A percentile compares a stretch with the other conserved stretches of the same genome.
Evolutionary conservation across 2,113 vertebrate species (phyloP).

Genomic region (Cyprinodon variegatus): DNA sequence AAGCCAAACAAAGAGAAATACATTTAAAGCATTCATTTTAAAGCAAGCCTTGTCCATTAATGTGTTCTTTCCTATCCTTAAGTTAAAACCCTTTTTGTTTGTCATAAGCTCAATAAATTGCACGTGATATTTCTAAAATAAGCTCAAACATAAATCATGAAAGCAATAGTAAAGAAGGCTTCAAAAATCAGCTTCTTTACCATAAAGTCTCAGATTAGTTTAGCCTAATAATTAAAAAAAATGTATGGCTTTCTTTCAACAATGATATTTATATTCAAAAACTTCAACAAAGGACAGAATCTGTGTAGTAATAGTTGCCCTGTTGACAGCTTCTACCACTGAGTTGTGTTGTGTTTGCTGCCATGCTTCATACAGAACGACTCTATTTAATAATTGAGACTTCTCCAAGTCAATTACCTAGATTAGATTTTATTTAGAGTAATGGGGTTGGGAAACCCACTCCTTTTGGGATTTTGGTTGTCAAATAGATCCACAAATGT

Average conservation of each 20-base stretch:
- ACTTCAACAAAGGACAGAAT: not conserved
- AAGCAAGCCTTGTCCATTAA: no score
- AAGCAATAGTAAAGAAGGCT: conserved; percentile 14
- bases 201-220: not conserved
- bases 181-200: not conserved
- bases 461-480: not conserved
- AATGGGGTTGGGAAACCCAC: not conserved
- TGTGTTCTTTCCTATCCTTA: no score
- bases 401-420: not conserved
- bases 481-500: not conserved
- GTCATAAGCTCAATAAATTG: not conserved
- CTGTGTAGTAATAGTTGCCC: not conserved
- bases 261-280: not conserved
- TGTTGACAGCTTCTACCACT: not conserved
- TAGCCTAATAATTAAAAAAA: not conserved
- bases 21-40: conserved; percentile 9
- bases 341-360: not conserved
- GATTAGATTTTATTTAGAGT: not conserved
- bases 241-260: no score
- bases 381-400: not conserved
- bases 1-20: conserved; percentile 48
- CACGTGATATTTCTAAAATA: not conserved
- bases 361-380: not conserved
- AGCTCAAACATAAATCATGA: not conserved
- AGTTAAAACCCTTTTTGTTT: not conserved